Evolutionary conservation across 2,797 vertebrate genomes (phyloP), one percentile per base, ranked within the genome.

Genomic region (Myotis daubentonii): DNA sequence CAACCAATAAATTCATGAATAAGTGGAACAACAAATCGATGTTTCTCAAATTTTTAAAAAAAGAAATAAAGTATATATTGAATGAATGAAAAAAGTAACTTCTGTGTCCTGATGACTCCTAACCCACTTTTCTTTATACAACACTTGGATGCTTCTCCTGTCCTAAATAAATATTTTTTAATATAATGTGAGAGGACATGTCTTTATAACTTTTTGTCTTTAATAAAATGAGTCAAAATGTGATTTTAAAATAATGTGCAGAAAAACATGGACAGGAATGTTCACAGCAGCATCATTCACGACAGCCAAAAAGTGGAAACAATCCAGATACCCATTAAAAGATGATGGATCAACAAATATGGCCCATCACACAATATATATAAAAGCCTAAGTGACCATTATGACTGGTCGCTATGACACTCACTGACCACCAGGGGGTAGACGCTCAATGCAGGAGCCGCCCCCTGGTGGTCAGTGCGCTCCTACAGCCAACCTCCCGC

Each of bases 201-300:
- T 55, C 57, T 92, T 49, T n/a, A 12, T 28, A 51, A 75, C 28
- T 76, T 79, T 87, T 38, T 19, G 1, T 68, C 74, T 75, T 84
- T 65, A 51, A 80, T 36, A 76, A 49, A 62, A 55, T 22, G 30
- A 7, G 19, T 38, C 41, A 36, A 62, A 47, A 57, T 65, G 36
- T 55, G 55, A 51, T 76, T 75, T 82, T 1, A 62, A 17, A 16
- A 44, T 74, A 47, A 36, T 22, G 15, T 92, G 33, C 33, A 44
- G 33, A 53, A 80, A 83, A 80, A 19, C 10, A 8, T 38, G 17
- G 44, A 30, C 41, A 22, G 1, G 13, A 25, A 10, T 75, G 20
- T 23, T 80, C 47, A 8, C 6, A 57, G 28, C n/a, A 78, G 51
- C n/a, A n/a, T 13, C 71, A 25, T 41, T 78, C 55, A 36, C 68